Percentiles rank a stretch among this genome's conserved stretches.
Conservation (phyloP, 2,888 invertebrate genomes). For the Osedax fenrisi region DNA sequence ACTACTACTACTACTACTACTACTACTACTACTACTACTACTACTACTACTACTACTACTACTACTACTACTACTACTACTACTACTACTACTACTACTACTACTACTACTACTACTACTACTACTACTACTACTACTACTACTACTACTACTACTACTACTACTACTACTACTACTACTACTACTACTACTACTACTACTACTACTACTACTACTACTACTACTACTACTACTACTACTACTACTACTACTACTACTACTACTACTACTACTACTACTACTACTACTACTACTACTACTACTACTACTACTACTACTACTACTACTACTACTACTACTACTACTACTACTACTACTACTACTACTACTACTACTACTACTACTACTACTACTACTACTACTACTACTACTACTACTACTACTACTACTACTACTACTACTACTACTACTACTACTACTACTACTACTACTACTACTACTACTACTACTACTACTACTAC, state of each 20-base stretch:
- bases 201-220: neutral
- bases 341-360: neutral
- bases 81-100: neutral
- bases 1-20: neutral
- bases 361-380: neutral
- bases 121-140: neutral
- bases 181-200: slow-evolving; percentile 2
- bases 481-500: neutral
- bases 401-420: neutral
- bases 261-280: neutral
- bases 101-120: neutral
- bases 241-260: slow-evolving; percentile 2
- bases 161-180: neutral
- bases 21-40: neutral
- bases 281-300: neutral
- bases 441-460: neutral
- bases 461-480: neutral
- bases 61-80: neutral
- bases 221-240: neutral
- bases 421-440: neutral
- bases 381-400: neutral
- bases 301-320: slow-evolving; percentile 2
- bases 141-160: neutral
- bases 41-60: neutral
- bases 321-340: slow-evolving; percentile 2